Evolutionary conservation across 2,888 invertebrate genomes (phyloP).

Genomic region (Xestia xanthographa): DNA sequence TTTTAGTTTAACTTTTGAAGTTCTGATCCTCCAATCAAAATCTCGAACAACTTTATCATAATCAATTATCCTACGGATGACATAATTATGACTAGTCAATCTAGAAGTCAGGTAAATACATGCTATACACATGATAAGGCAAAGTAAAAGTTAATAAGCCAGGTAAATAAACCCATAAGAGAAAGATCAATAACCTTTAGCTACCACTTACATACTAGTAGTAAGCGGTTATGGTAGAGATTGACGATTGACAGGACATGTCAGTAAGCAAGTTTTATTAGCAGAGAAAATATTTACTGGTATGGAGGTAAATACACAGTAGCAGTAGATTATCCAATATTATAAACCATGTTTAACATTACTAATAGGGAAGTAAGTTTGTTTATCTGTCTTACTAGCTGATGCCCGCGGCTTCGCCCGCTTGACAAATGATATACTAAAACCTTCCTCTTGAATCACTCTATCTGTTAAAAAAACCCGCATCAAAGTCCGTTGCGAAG

Average conservation of each 20-base stretch:
- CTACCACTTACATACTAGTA: conserved; percentile 4
- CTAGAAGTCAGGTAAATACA: not conserved
- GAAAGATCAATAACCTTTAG: conserved; percentile 33
- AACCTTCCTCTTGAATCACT: too few species aligned
- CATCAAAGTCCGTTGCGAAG: too few species aligned
- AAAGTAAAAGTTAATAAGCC: conserved; percentile 43
- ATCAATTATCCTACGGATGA: too few species aligned
- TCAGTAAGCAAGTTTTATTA: not conserved
- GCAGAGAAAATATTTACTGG: conserved; percentile 4
- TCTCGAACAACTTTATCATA: too few species aligned
- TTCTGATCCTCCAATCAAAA: too few species aligned
- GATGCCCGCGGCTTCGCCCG: too few species aligned
- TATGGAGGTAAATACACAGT: not conserved
- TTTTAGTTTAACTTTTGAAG: too few species aligned
- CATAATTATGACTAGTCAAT: not conserved
- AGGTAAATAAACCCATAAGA: conserved; percentile 34
- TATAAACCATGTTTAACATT: not conserved
- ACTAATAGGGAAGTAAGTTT: not conserved
- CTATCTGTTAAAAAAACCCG: too few species aligned
- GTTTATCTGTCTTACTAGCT: too few species aligned
- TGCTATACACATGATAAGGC: not conserved
- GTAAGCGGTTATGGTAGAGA: conserved; percentile 1
- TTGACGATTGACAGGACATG: not conserved
- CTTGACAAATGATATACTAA: too few species aligned
- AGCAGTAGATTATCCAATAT: conserved; percentile 7